These are phyloP conservation scores for Ancistrus triradiatus DNA, from an alignment of 2,113 vertebrate species.

Conservation along the genomic window DNA sequence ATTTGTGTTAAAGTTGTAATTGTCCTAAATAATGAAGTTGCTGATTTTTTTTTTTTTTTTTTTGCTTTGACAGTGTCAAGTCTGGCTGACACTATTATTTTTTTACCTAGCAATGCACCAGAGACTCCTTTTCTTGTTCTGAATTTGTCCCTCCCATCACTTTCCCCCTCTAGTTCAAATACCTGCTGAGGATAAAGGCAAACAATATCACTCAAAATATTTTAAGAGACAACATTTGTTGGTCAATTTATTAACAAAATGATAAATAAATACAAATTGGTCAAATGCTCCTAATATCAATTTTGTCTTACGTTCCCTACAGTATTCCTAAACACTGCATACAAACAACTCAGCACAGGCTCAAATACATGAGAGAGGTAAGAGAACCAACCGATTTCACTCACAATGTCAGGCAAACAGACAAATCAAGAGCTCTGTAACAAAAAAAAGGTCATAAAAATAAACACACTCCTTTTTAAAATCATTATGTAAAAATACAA, in stretches of 20 bases:
- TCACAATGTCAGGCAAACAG: conserved; percentile 78
- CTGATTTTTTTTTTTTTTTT: no score
- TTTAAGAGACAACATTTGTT: conserved; percentile 55
- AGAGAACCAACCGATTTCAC: conserved; percentile 83
- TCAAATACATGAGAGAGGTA: conserved; percentile 81
- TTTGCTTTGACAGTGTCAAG: no score
- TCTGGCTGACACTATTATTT: no score
- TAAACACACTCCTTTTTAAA: conserved; percentile 76
- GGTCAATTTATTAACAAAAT: conserved; percentile 99
- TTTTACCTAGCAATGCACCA: no score
- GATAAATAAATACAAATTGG: conserved; percentile 99
- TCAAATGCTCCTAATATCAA: conserved; percentile 92
- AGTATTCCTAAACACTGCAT: conserved; percentile 95
- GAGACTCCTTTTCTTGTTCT: no score
- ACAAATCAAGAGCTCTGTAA: conserved; percentile 69
- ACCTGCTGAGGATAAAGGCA: neutral
- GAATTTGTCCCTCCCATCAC: no score
- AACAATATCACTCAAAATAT: neutral
- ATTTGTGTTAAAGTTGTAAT: no score
- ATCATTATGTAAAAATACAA: conserved; percentile 80
- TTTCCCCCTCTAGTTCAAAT: neutral
- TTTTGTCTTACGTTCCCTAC: conserved; percentile 72
- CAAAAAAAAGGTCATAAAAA: conserved; percentile 72
- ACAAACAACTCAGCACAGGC: conserved; percentile 92
- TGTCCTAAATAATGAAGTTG: no score